phyloP scores from a whole-genome alignment of 2,888 invertebrate genomes.

The Cryptocephalus moraei region DNA sequence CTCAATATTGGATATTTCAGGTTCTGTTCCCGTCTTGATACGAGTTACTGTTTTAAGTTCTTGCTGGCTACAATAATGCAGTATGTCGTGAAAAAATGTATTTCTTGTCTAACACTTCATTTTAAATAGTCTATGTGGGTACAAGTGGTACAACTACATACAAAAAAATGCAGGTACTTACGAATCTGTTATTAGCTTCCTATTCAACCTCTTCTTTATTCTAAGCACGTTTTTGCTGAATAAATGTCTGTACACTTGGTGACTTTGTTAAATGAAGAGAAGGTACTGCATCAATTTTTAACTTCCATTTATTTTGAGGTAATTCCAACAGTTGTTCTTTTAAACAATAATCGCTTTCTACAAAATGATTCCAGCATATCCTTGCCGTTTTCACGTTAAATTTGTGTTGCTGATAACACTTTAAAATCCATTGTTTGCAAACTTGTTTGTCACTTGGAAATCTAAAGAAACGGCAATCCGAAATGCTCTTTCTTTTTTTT shows the following conservation, averaged over 20 bases:
- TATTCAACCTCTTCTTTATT: not conserved
- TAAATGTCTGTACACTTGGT: not conserved
- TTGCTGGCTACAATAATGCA: not conserved
- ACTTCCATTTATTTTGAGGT: constrained; percentile 3
- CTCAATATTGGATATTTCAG: too few species aligned
- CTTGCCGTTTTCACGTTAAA: constrained; percentile 5
- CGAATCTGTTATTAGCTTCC: not conserved
- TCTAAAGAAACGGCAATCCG: constrained; percentile 1
- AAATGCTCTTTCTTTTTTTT: constrained; percentile 1
- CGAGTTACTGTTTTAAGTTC: not conserved
- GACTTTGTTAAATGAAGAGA: not conserved
- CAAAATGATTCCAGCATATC: constrained; percentile 6
- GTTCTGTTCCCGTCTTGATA: too few species aligned
- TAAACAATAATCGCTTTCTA: constrained; percentile 5
- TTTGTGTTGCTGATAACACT: constrained; percentile 5
- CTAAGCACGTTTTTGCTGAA: not conserved
- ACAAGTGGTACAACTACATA: too few species aligned
- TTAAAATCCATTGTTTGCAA: constrained; percentile 2
- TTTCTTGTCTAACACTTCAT: too few species aligned
- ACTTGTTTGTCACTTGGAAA: constrained; percentile 2
- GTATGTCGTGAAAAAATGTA: too few species aligned
- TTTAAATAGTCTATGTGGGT: too few species aligned
- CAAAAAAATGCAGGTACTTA: not conserved
- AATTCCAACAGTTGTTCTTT: constrained; percentile 4
- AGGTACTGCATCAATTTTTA: constrained; percentile 1